Base-by-base conservation (phyloP, 2,113 vertebrate species). In the Macheiramphus alcinus region DNA sequence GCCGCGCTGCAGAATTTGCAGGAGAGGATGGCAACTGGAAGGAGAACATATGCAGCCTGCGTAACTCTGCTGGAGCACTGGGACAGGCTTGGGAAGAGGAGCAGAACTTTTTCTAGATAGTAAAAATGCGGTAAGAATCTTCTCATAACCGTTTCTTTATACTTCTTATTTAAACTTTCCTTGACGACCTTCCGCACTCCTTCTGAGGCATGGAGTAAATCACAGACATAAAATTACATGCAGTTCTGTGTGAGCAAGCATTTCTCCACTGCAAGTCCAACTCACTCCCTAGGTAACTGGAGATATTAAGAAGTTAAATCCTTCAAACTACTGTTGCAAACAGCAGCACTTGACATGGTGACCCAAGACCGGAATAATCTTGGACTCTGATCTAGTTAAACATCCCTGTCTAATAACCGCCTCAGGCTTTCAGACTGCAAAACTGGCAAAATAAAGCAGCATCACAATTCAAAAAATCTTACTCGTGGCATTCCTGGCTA, bases 331-430 rank as follows among this genome's bases (percentile, higher is more conserved):
- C 91, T 96, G 94, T 86, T 96, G 94, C 38, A 3, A 97, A 63
- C 74, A 95, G 88, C 76, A 96, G 94, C 92, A 90, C 93, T 97
- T 97, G 96, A 98, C 97, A 97, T 16, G 42, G 63, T 95, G 97
- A 98, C 95, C 97, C 10, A 18, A 59, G 83, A 93, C 65, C 0
- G 9, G 93, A 96, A 96, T 95, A 94, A 97, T 97, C 93, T 76
- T 68, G 88, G 92, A 81, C 94, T 96, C 86, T 84, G 91, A 97
- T 96, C 93, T 96, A 90, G 78, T 94, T 95, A 97, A 97, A 93
- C 78, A 96, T 76, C 94, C 86, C 74, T 88, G 72, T 76, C 93
- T 95, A 93, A 94, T 86, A 97, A 95, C 70, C 0, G 80, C 96
- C 96, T 92, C 90, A 68, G 96, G 97, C 94, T 91, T 80, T 62